Base-by-base conservation (phyloP, 1,140 invertebrate genomes). In the Teleogryllus occipitalis region DNA sequence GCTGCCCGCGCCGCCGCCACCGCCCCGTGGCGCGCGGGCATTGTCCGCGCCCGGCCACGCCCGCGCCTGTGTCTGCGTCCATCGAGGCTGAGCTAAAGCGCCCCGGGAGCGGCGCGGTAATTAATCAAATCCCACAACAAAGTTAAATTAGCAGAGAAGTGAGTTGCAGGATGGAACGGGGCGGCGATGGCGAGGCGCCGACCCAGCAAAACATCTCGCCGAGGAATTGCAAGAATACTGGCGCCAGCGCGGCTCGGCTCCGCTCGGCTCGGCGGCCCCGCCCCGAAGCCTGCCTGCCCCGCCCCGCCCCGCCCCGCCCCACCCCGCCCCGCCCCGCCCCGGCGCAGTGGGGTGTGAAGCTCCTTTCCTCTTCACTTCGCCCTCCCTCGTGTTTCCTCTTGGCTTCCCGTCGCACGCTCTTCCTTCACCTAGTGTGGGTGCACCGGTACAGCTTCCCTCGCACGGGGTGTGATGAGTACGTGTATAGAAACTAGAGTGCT, bases 61-160 rank as follows among this genome's bases (percentile, higher is more conserved):
- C 54, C 54, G 54, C 54, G 10, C 18, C 54, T 14, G 54, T 65
- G 54, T 65, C 54, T 65, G 54, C 54, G 54, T 65, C 54, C 54
- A 18, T 18, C 54, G 54, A 65, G 54, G 54, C 54, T 65, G 54
- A 65, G 54, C 10, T 18, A 18, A 18, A 18, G 54, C 18, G 54
- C 54, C 10, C 10, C 54, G 54, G 18, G 54, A 65, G 54, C 54
- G 54, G 54, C 54, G 54, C 54, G 10, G 54, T 65, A 65, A 65
- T 65, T 65, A 65, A 65, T 65, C 54, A 65, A 65, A 65, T 65
- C 54, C 54, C 54, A 65, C 54, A 65, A 65, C 54, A 65, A 65
- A 65, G 54, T 65, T 65, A 65, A 65, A 65, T 65, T 65, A 65
- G 54, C 54, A 65, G 54, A 65, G 54, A 65, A 65, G 54, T 65